phyloP scores from a whole-genome alignment of 2,113 vertebrate species.

The Aphelocoma coerulescens region DNA sequence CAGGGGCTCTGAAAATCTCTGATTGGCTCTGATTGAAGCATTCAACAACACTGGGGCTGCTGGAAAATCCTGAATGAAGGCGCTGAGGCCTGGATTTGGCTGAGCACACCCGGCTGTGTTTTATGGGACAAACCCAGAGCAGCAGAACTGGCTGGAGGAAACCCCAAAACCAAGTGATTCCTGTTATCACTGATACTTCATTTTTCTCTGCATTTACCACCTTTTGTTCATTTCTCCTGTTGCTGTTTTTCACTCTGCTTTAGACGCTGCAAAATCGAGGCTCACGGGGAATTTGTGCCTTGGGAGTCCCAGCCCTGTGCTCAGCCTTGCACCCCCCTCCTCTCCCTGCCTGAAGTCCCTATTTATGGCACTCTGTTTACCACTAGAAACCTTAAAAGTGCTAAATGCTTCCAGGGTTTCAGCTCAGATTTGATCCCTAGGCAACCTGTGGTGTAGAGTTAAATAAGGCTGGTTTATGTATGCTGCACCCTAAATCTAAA shows the following conservation, averaged over 20 bases:
- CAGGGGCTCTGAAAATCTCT: background rate
- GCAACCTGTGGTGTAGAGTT: background rate
- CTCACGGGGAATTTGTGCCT: rapidly evolving
- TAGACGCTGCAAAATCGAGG: background rate
- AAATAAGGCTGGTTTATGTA: background rate
- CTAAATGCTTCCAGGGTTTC: background rate
- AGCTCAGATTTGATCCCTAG: background rate
- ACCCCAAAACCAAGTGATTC: rapidly evolving
- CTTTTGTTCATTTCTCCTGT: background rate
- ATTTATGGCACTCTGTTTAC: background rate
- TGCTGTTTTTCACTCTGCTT: background rate
- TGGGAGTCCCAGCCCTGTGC: background rate
- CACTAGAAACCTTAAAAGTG: background rate
- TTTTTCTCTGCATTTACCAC: background rate
- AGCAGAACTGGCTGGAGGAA: background rate
- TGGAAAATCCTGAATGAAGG: conserved; percentile 37
- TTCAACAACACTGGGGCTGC: background rate
- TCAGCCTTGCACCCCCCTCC: background rate
- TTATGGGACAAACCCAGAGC: background rate
- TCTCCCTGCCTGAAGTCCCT: background rate
- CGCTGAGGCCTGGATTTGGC: background rate
- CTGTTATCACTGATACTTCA: rapidly evolving
- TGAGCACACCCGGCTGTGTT: background rate
- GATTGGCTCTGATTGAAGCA: conserved; percentile 47
- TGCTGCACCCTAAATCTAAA: background rate